Evolutionary conservation across 1,140 invertebrate species (phyloP).

Genomic region (Ephestia elutella): DNA sequence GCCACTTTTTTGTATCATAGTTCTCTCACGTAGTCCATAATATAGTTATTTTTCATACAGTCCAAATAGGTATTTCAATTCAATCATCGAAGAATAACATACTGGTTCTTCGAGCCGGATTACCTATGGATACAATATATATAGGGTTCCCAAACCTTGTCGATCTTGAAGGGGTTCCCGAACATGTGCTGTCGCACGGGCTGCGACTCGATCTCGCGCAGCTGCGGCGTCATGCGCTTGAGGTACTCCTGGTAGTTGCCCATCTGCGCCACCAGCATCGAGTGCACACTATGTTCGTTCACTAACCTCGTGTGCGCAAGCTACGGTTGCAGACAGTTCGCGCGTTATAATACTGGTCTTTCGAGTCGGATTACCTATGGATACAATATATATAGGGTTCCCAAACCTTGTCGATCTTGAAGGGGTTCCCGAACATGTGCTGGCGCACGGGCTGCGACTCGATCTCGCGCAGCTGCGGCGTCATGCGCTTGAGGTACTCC

Average conservation of each 20-base stretch:
- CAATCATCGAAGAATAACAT: no score
- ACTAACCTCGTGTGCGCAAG: constrained; percentile 83
- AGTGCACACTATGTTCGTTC: constrained; percentile 94
- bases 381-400: no score
- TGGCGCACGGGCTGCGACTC: constrained; percentile 96
- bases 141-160: no score
- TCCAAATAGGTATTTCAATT: no score
- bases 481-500: constrained; percentile 96
- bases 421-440: constrained; percentile 99
- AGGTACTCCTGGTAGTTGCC: constrained; percentile 99
- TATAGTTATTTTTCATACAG: no score
- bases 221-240: constrained; percentile 91
- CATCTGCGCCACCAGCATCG: constrained; percentile 97
- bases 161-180: constrained; percentile 99
- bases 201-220: constrained; percentile 95
- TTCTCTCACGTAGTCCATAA: no score
- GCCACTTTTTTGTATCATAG: no score
- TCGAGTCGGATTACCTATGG: no score
- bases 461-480: constrained; percentile 93
- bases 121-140: no score
- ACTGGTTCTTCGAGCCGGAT: no score
- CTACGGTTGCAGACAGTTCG: constrained; percentile 91
- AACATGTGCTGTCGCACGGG: constrained; percentile 99
- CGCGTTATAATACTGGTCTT: no score
- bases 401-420: constrained; percentile 96